Evolutionary conservation across 2,113 vertebrate species (phyloP).

Genomic region (Sminthopsis crassicaudata): DNA sequence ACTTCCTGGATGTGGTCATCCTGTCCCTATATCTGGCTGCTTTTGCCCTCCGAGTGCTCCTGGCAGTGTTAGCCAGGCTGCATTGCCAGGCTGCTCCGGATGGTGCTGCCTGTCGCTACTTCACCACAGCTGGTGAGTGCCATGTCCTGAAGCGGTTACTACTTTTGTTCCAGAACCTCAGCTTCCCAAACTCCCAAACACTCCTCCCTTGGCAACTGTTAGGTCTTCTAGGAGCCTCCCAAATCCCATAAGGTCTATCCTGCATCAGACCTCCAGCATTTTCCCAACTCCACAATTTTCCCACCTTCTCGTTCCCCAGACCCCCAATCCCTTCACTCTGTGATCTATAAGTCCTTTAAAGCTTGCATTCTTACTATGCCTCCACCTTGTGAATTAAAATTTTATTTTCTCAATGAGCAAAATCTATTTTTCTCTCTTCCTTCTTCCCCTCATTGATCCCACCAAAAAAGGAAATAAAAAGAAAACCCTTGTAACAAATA

Average conservation of each 20-base stretch:
- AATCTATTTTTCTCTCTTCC: not conserved
- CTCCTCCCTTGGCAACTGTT: not conserved
- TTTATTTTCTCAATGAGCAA: not conserved
- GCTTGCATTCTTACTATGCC: not conserved
- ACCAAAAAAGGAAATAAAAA: not conserved
- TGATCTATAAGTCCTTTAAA: not conserved
- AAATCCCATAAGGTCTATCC: not conserved
- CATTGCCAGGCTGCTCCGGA: conserved; percentile 78
- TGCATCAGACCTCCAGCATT: not conserved
- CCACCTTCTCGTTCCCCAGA: not conserved
- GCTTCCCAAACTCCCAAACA: not conserved
- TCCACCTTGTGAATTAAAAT: not conserved
- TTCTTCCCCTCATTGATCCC: not conserved
- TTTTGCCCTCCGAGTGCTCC: conserved; percentile 88
- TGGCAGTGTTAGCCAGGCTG: conserved; percentile 86
- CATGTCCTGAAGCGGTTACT: not conserved
- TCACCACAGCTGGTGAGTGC: conserved; percentile 88
- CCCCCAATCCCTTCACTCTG: not conserved
- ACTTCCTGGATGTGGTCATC: conserved; percentile 92
- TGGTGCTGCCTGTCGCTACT: conserved; percentile 85
- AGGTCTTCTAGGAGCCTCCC: too few relatives aligned
- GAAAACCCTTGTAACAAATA: not conserved
- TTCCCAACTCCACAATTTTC: not conserved
- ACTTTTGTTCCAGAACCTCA: not conserved
- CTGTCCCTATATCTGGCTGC: conserved; percentile 93